These are phyloP conservation scores for Pyralis farinalis DNA, from an alignment of 2,888 invertebrate species.

Conservation along the genomic window DNA sequence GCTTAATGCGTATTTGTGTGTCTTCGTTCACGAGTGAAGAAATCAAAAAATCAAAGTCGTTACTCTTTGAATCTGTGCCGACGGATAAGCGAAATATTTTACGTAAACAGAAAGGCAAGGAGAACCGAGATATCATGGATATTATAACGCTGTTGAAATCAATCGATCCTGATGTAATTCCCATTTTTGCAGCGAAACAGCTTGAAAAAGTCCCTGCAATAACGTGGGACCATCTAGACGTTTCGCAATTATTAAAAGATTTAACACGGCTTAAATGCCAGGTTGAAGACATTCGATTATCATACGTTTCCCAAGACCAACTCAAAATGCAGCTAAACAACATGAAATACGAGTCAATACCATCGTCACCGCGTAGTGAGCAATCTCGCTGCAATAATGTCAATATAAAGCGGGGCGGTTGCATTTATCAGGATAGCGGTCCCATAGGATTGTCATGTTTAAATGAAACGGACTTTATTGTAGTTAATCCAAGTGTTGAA, in stretches of 20 bases:
- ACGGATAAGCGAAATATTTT: no score
- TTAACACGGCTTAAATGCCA: slow-evolving; percentile 6
- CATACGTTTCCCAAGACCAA: no score
- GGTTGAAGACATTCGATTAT: no score
- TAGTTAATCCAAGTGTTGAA: no score
- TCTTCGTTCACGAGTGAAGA: background rate
- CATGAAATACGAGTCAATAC: no score
- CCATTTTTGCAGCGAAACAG: slow-evolving; percentile 16
- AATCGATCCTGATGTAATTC: slow-evolving; percentile 11
- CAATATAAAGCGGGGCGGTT: no score
- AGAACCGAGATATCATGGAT: slow-evolving; percentile 10
- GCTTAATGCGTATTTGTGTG: background rate
- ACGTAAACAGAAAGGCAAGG: slow-evolving; percentile 11
- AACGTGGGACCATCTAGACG: slow-evolving; percentile 15
- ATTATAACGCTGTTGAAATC: slow-evolving; percentile 15
- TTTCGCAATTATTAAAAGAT: slow-evolving; percentile 11
- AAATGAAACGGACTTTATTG: no score
- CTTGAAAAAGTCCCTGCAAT: slow-evolving; percentile 15
- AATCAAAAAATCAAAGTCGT: background rate
- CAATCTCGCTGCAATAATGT: no score
- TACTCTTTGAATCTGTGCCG: background rate
- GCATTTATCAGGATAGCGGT: no score
- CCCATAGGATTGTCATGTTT: no score
- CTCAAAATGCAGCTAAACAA: no score
- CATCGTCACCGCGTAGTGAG: no score